Evolutionary conservation across 2,797 vertebrate species (phyloP), one percentile per base, ranked within the genome.

Genomic region (Sebastes baramenuke): DNA sequence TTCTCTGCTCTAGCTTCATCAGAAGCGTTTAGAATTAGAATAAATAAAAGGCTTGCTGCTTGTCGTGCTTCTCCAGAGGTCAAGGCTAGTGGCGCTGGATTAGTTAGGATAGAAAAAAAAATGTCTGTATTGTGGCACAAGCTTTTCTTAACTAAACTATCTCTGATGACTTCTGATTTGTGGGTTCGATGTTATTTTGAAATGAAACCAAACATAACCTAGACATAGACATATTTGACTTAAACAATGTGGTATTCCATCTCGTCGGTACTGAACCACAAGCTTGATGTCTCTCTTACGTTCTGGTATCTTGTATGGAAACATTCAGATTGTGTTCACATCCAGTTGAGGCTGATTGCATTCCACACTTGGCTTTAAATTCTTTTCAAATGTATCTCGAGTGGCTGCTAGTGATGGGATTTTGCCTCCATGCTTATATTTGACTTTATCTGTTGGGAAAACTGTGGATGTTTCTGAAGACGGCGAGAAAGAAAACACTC

Each of bases 381-480:
- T 60, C 10, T 69, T 42, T 64, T 78, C 10, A 16, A 58, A 80
- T 59, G 67, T 11, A 58, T 77, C 68, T 58, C 2, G 3, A 30
- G 66, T 72, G 30, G n/a, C 36, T 72, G 76, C 32, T 42, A 36
- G 30, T 72, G 34, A 58, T 79, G 38, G 42, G 67, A 74, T 58
- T 82, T 70, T 34, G n/a, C 34, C n/a, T 66, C 46, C 36, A 22
- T 68, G 49, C 71, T 84, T 38, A 54, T 34, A 34, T 67, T 81
- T 87, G 42, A 75, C 67, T 76, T 60, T 55, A 77, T 79, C 72
- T 80, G 60, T 49, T 12, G 46, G 14, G 29, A 38, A 81, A 74
- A 55, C 49, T 72, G 64, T 46, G 11, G 42, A 69, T 77, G 71
- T 81, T 77, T 79, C 58, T 81, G 54, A 72, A 79, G 54, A 75